Evolutionary conservation across 2,113 vertebrate genomes (phyloP).

Genomic region (Pseudorasbora parva): DNA sequence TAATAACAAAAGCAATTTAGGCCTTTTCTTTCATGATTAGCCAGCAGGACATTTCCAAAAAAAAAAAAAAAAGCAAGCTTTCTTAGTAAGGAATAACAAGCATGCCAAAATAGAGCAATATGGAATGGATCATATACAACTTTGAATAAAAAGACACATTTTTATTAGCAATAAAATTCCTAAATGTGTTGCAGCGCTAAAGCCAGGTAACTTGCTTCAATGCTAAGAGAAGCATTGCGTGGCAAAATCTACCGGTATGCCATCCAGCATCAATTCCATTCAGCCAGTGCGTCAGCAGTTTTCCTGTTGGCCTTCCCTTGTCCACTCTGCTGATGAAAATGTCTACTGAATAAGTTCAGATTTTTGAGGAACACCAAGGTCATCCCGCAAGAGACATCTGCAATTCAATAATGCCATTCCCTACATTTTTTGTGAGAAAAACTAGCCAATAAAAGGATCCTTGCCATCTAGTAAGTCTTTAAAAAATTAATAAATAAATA

Average conservation of each 20-base stretch:
- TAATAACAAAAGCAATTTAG: not conserved
- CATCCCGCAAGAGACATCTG: constrained; percentile 12
- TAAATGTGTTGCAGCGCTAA: not conserved
- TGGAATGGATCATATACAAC: not conserved
- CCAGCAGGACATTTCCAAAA: not conserved
- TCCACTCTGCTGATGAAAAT: constrained; percentile 50
- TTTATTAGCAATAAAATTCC: not conserved
- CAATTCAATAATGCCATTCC: not conserved
- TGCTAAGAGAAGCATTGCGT: not conserved
- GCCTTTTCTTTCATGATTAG: not conserved
- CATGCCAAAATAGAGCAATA: not conserved
- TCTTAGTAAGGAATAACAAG: not conserved
- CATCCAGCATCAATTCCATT: not conserved
- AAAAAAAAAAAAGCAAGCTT: too few relatives aligned
- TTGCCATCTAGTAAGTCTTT: not conserved
- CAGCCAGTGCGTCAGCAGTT: constrained; percentile 38
- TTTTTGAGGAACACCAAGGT: constrained; percentile 45
- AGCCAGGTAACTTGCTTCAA: not conserved
- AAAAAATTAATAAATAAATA: too few relatives aligned
- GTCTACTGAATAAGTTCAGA: constrained; percentile 31
- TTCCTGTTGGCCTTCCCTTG: constrained; percentile 4
- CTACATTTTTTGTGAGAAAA: not conserved
- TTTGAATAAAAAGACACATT: not conserved
- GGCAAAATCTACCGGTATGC: not conserved
- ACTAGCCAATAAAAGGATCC: not conserved